Percentiles rank a stretch among this genome's conserved stretches.
Conservation (phyloP, 2,113 vertebrate genomes). For the Lasiurus cinereus region DNA sequence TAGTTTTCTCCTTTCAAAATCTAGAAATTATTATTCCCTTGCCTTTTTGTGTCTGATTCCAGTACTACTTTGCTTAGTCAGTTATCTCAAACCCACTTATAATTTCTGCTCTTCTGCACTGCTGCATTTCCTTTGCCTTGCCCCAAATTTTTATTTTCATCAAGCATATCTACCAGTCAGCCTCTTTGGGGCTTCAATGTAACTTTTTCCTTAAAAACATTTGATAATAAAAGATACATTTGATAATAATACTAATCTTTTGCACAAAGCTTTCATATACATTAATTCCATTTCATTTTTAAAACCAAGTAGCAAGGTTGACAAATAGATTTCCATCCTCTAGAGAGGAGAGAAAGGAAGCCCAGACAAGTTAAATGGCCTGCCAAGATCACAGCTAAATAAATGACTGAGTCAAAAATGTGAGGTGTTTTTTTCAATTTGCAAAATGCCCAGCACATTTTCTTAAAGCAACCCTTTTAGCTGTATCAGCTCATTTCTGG, state of each 20-base stretch:
- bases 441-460: not conserved
- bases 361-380: not conserved
- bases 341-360: not conserved
- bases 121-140: not conserved
- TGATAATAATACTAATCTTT: not conserved
- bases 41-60: not conserved
- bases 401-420: not conserved
- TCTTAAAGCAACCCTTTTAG: not conserved
- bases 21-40: not conserved
- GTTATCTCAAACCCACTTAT: not conserved
- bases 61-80: not conserved
- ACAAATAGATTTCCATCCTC: not conserved
- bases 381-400: not conserved
- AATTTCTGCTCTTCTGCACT: not conserved
- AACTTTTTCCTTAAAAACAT: not conserved
- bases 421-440: not conserved
- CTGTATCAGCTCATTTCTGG: not conserved
- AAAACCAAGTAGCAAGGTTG: not conserved
- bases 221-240: no score
- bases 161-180: not conserved
- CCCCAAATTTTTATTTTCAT: not conserved
- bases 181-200: not conserved
- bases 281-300: constrained; percentile 35
- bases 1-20: constrained; percentile 26
- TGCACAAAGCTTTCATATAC: not conserved